Evolutionary conservation across 2,113 vertebrate species (phyloP).

Genomic region (Brachypteracias leptosomus): DNA sequence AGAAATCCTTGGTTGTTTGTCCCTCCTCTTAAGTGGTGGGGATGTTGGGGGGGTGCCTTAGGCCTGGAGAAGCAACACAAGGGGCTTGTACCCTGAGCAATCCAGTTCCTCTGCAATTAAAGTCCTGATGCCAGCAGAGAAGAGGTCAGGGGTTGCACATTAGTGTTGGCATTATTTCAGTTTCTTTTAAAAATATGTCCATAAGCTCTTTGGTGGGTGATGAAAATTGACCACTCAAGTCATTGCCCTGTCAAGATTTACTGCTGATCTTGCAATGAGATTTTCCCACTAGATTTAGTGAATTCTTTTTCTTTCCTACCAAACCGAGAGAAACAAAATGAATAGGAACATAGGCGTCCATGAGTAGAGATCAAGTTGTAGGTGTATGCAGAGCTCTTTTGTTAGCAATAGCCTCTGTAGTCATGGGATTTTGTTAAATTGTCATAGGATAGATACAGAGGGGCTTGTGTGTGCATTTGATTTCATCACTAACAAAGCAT

Average conservation of each 20-base stretch:
- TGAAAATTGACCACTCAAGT: background rate
- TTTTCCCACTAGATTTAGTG: background rate
- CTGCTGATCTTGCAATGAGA: background rate
- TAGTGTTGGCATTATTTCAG: background rate
- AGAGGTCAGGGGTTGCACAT: background rate
- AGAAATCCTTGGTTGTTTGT: background rate
- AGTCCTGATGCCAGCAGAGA: background rate
- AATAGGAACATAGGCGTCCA: background rate
- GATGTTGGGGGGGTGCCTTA: background rate
- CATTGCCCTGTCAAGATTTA: background rate
- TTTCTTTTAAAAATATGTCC: background rate
- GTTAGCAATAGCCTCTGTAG: background rate
- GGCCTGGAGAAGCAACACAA: background rate
- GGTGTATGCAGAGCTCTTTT: background rate
- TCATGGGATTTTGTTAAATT: background rate
- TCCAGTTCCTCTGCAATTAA: background rate
- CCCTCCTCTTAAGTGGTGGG: background rate
- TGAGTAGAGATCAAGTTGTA: background rate
- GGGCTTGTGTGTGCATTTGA: background rate
- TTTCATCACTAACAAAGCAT: background rate
- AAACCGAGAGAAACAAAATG: background rate
- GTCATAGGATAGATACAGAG: background rate
- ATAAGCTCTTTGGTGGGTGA: background rate
- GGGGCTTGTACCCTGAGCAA: background rate
- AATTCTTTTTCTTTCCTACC: background rate